Percentiles rank a stretch among this genome's conserved stretches.
These are phyloP conservation scores for Eristalis arbustorum DNA, from an alignment of 2,888 invertebrate genomes.

Conservation along the genomic window DNA sequence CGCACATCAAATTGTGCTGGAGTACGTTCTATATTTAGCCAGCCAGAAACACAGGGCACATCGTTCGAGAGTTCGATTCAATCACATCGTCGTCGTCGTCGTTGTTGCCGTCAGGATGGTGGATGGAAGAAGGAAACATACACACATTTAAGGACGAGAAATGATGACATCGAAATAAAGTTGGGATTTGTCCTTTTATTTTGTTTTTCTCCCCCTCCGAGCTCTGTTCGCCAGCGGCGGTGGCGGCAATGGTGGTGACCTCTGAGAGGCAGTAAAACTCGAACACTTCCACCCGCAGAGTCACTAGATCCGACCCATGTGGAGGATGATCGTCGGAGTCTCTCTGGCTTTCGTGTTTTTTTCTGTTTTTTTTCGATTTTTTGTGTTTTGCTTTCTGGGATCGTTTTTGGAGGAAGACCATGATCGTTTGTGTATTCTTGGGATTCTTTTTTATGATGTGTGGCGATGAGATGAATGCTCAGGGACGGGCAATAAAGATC, in stretches of 20 bases:
- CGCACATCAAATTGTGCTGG: constrained; percentile 22
- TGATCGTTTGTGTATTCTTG: not conserved
- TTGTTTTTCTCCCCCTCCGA: not conserved
- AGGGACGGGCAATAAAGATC: constrained; percentile 35
- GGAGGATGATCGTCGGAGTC: not conserved
- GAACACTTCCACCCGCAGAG: not conserved
- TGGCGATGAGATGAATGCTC: constrained; percentile 18
- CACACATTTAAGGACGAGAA: not conserved
- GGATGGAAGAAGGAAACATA: not conserved
- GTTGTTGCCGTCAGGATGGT: not conserved
- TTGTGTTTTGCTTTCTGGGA: too few relatives aligned
- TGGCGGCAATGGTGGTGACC: not conserved
- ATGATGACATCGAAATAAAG: not conserved
- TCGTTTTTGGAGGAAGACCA: not conserved
- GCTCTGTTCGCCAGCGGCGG: not conserved
- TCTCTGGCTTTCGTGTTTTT: not conserved
- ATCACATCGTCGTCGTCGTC: not conserved
- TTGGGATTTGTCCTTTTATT: not conserved
- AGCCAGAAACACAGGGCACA: not conserved
- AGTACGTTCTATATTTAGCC: constrained; percentile 43
- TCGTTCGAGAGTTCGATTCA: not conserved
- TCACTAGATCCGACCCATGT: not conserved
- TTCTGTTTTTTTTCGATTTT: not conserved
- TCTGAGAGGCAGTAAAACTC: not conserved
- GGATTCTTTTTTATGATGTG: constrained; percentile 24